Evolutionary conservation across 2,888 invertebrate species (phyloP), one percentile per base, ranked within the genome.

Genomic region (Chamaedrilus cognettii): DNA sequence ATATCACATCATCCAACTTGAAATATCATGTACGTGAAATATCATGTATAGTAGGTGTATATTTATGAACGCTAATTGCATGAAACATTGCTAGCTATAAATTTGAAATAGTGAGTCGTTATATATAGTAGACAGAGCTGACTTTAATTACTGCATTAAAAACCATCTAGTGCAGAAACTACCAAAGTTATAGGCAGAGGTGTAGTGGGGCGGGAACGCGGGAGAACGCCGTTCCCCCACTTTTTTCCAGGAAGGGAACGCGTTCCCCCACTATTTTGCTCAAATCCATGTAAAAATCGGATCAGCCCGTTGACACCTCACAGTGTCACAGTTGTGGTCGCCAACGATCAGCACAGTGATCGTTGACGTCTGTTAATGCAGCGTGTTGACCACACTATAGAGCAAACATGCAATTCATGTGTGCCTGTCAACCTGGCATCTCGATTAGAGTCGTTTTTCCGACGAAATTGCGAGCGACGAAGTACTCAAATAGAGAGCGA

Each of bases 181-280:
- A n/a, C n/a, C n/a, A n/a, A n/a, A n/a, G n/a, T n/a, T n/a, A n/a
- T n/a, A n/a, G n/a, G n/a, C 42, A 42, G 42, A 15, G 42, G 42
- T 42, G 42, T 42, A 42, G 42, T 42, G 42, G 42, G 42, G 42
- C 42, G 42, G 19, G 42, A 42, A 42, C 42, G 42, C 42, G 42
- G 42, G 42, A 19, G 42, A 42, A 42, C 42, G 42, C 42, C 42
- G 42, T 42, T 42, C 42, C 42, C 11, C 42, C 42, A 42, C 42
- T 42, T 42, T 42, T 42, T 42, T 42, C 42, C 42, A 42, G 42
- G 42, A 19, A 42, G 42, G 42, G 42, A 42, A 42, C 42, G 42
- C 42, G 42, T 42, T 42, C 42, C 42, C 42, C 42, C 42, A 42
- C 42, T 42, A 42, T 42, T 42, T 42, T 42, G 42, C 42, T 42